A percentile compares a stretch with the other conserved stretches of the same genome.
Conservation (phyloP, 1,140 invertebrate species). For the Littorina saxatilis region DNA sequence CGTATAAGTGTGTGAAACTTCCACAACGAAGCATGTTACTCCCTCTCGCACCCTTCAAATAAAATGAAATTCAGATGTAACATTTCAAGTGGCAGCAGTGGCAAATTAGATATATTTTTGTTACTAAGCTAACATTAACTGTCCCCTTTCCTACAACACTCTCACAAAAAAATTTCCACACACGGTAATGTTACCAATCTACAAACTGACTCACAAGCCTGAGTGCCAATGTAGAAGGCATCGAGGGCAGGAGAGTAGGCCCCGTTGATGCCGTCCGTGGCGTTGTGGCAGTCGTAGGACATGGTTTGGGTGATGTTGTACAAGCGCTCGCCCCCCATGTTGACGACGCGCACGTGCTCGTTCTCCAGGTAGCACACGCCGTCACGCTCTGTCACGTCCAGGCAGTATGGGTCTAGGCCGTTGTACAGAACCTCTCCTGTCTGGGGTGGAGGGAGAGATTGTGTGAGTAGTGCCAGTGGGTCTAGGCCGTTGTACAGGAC, state of each 20-base stretch:
- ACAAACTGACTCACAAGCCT: slow-evolving; percentile 37
- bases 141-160: no score
- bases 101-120: no score
- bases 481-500: no score
- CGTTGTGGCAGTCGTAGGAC: slow-evolving; percentile 45
- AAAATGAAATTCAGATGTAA: no score
- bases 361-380: slow-evolving; percentile 54
- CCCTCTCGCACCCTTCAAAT: no score
- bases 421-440: slow-evolving; percentile 36
- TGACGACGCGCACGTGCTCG: slow-evolving; percentile 51
- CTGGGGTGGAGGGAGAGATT: background rate
- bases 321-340: slow-evolving; percentile 43
- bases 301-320: slow-evolving; percentile 44
- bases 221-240: slow-evolving; percentile 53
- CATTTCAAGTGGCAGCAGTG: no score
- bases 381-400: slow-evolving; percentile 35
- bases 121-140: no score
- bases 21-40: no score
- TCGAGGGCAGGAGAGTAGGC: slow-evolving; percentile 57
- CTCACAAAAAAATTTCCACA: no score
- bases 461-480: no score
- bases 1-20: no score
- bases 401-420: slow-evolving; percentile 37
- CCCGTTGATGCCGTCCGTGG: slow-evolving; percentile 56
- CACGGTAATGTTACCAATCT: no score